These are phyloP conservation scores for Brachionus plicatilis DNA, from an alignment of 1,140 invertebrate genomes.

Conservation along the genomic window DNA sequence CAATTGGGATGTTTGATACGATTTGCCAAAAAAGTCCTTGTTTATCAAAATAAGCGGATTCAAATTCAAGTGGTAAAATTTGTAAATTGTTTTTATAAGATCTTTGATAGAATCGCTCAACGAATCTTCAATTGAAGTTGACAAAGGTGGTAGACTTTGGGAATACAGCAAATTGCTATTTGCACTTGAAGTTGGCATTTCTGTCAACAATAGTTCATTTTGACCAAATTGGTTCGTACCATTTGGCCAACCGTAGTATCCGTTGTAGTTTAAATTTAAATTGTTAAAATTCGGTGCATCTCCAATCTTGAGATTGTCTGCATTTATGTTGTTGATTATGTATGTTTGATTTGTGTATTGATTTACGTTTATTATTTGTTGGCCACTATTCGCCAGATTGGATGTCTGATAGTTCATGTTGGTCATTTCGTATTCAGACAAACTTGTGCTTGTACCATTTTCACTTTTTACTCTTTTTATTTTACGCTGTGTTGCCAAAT, in stretches of 20 bases:
- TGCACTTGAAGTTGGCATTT: not conserved
- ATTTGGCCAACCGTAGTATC: not conserved
- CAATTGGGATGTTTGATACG: not conserved
- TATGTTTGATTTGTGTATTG: slow-evolving; percentile 36
- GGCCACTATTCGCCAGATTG: not conserved
- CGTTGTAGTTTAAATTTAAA: slow-evolving; percentile 13
- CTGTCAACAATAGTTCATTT: not conserved
- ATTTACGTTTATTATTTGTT: slow-evolving; percentile 31
- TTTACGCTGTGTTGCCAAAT: slow-evolving; percentile 27
- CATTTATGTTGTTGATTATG: slow-evolving; percentile 27
- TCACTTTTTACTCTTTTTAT: slow-evolving; percentile 28
- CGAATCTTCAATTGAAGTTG: slow-evolving; percentile 21
- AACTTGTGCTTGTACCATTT: not conserved
- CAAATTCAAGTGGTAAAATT: not conserved
- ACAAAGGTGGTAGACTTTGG: not conserved
- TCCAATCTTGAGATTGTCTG: not conserved
- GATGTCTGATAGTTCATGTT: slow-evolving; percentile 26
- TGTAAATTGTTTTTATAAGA: slow-evolving; percentile 12
- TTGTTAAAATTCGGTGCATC: not conserved
- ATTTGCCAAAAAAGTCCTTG: not conserved
- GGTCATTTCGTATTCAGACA: slow-evolving; percentile 15
- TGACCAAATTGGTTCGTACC: not conserved
- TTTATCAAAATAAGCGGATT: not conserved
- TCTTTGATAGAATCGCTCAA: slow-evolving; percentile 9
- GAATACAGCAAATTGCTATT: not conserved